Percentiles rank a stretch among this genome's conserved stretches.
Conservation (phyloP, 2,797 vertebrate species). For the Anisognathus igniventris region DNA sequence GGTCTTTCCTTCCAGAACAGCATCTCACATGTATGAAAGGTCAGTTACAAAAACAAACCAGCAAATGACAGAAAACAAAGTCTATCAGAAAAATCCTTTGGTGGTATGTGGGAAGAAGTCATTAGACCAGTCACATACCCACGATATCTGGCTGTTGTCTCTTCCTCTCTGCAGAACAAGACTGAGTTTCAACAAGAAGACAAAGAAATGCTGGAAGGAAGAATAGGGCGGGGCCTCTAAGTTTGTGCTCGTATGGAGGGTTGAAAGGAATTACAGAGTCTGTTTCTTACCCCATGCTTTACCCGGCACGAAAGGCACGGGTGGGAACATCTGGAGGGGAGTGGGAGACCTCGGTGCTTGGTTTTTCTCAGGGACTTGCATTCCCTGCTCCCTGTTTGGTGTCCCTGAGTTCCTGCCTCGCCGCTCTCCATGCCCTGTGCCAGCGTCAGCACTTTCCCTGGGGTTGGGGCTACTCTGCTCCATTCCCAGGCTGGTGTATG, state of each 20-base stretch:
- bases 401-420: rapidly evolving
- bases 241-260: neutral
- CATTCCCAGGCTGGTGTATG: neutral
- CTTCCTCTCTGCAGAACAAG: neutral
- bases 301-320: rapidly evolving
- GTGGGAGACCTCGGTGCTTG: neutral
- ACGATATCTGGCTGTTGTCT: neutral
- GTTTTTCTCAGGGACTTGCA: neutral
- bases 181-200: neutral
- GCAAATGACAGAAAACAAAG: neutral
- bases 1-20: neutral
- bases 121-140: rapidly evolving
- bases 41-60: neutral
- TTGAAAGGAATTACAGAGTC: neutral
- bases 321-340: neutral
- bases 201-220: neutral
- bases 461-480: neutral
- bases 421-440: neutral
- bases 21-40: neutral
- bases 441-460: neutral
- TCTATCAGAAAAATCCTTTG: neutral
- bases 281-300: neutral
- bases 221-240: neutral
- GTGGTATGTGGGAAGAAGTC: neutral
- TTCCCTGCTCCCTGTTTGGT: neutral